These are phyloP conservation scores for fruit fly (Drosophila melanogaster) DNA, from an alignment of 1,140 invertebrate species.

Conservation along the genomic window Release_6_plus_ISO1_MT NC_004354.4:22839001-22839500, in stretches of 20 bases:
- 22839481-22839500: too few relatives aligned
- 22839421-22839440: too few relatives aligned
- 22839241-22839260: background rate
- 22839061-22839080: constrained; percentile 45
- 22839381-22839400: too few relatives aligned
- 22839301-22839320: too few relatives aligned
- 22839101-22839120: constrained; percentile 27
- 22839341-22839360: too few relatives aligned
- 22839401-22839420: too few relatives aligned
- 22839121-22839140: constrained; percentile 36
- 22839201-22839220: background rate
- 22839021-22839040: background rate
- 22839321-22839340: too few relatives aligned
- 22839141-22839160: background rate
- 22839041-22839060: background rate
- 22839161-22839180: background rate
- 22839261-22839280: background rate
- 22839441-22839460: too few relatives aligned
- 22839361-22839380: too few relatives aligned
- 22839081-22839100: constrained; percentile 2
- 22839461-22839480: too few relatives aligned
- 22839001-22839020: too few relatives aligned
- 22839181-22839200: background rate
- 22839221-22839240: background rate
- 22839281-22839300: too few relatives aligned